A percentile compares a stretch with the other conserved stretches of the same genome.
Conservation (phyloP, 2,113 vertebrate genomes). For the Hippoglossus stenolepis region DNA sequence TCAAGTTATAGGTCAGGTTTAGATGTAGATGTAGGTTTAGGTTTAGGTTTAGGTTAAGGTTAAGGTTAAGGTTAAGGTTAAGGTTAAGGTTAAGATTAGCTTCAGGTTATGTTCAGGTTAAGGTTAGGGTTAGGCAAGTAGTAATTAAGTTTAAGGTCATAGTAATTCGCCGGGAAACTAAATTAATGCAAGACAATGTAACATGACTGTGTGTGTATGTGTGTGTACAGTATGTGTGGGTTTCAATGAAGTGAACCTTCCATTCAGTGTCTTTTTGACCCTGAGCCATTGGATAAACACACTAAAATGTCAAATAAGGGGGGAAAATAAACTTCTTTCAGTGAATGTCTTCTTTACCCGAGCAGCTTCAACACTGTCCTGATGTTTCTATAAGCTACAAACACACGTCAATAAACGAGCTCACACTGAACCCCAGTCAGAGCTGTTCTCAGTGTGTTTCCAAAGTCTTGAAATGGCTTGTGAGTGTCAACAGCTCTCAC, state of each 20-base stretch:
- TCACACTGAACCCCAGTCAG: constrained; percentile 25
- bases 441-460: constrained; percentile 41
- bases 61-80: no score
- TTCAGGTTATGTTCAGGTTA: no score
- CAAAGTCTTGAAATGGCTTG: constrained; percentile 43
- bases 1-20: no score
- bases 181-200: no score
- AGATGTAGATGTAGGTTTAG: no score
- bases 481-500: constrained; percentile 62
- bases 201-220: not conserved
- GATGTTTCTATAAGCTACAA: constrained; percentile 26
- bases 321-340: not conserved
- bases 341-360: not conserved
- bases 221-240: not conserved
- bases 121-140: no score
- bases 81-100: no score
- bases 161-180: no score
- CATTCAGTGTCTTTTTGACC: constrained; percentile 8
- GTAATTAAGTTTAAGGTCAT: no score
- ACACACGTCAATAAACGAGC: constrained; percentile 48
- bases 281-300: constrained; percentile 22
- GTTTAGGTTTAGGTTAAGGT: no score
- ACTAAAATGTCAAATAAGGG: constrained; percentile 6
- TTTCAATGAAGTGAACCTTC: not conserved
- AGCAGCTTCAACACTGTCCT: constrained; percentile 7